Evolutionary conservation across 2,888 invertebrate genomes (phyloP).

Genomic region (Macrophya annulata): DNA sequence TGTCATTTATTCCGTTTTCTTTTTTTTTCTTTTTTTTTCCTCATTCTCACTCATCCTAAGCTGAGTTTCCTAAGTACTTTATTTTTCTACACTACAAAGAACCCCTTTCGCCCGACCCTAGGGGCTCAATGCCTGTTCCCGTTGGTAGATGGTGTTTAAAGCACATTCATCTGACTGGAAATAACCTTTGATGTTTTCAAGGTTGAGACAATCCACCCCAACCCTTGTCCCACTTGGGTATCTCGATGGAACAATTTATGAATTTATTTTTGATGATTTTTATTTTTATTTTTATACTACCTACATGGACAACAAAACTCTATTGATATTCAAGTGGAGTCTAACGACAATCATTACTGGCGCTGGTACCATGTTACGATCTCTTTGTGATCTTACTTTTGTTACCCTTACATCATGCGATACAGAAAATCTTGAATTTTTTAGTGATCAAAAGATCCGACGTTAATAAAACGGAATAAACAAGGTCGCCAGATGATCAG

Average conservation of each 20-base stretch:
- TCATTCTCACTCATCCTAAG: not conserved
- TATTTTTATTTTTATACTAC: not conserved
- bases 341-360: conserved; percentile 33
- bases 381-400: conserved; percentile 1
- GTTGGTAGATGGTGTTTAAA: conserved; percentile 7
- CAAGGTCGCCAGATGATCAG: not conserved
- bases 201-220: conserved; percentile 36
- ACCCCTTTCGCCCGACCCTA: conserved; percentile 9
- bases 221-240: not conserved
- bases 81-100: conserved; percentile 13
- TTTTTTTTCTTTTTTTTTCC: not conserved
- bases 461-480: not conserved
- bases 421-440: not conserved
- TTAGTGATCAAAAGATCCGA: not conserved
- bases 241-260: not conserved
- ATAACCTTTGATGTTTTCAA: conserved; percentile 47
- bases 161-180: conserved; percentile 30
- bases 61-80: conserved; percentile 6
- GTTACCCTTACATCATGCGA: not conserved
- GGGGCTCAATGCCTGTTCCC: not conserved
- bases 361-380: not conserved
- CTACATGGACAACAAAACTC: not conserved
- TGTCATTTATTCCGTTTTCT: not conserved
- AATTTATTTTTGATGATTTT: not conserved
- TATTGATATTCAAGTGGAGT: conserved; percentile 27